These are phyloP conservation scores for Microtus richardsoni DNA, from an alignment of 2,113 vertebrate genomes.

Conservation along the genomic window DNA sequence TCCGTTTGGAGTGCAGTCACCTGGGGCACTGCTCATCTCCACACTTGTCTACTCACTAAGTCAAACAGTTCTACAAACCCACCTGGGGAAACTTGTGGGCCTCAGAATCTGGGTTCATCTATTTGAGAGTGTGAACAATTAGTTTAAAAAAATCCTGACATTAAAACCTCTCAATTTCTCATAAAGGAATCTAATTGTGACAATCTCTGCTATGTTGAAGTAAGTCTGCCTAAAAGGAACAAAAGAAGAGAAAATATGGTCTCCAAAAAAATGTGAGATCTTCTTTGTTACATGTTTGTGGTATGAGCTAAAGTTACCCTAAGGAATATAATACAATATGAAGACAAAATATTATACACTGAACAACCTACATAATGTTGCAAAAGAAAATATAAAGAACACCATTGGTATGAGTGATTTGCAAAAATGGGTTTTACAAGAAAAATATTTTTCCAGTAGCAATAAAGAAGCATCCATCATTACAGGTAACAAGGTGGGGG, in stretches of 20 bases:
- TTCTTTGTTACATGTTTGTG: background rate
- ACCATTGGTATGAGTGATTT: background rate
- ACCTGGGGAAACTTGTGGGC: background rate
- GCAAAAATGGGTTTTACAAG: conserved; percentile 39
- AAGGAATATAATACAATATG: conserved; percentile 22
- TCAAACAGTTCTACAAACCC: conserved; percentile 51
- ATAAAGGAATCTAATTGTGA: conserved; percentile 48
- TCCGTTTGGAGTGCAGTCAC: conserved; percentile 45
- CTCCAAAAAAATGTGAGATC: background rate
- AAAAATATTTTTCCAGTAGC: conserved; percentile 49
- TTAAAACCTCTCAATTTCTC: conserved; percentile 45
- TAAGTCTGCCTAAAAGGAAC: background rate
- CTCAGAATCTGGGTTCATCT: conserved; percentile 45
- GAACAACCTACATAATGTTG: background rate
- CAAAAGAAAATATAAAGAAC: background rate
- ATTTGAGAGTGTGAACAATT: conserved; percentile 51
- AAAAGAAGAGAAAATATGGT: conserved; percentile 39
- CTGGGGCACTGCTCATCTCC: conserved; percentile 51
- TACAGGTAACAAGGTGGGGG: background rate
- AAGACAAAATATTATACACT: background rate
- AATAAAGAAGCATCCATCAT: background rate
- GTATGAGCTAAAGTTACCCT: background rate
- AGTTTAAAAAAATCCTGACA: background rate
- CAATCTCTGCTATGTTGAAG: conserved; percentile 32
- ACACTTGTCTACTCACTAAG: conserved; percentile 35